These are phyloP conservation scores for Lordiphosa clarofinis DNA, from an alignment of 1,140 invertebrate species.

Conservation along the genomic window DNA sequence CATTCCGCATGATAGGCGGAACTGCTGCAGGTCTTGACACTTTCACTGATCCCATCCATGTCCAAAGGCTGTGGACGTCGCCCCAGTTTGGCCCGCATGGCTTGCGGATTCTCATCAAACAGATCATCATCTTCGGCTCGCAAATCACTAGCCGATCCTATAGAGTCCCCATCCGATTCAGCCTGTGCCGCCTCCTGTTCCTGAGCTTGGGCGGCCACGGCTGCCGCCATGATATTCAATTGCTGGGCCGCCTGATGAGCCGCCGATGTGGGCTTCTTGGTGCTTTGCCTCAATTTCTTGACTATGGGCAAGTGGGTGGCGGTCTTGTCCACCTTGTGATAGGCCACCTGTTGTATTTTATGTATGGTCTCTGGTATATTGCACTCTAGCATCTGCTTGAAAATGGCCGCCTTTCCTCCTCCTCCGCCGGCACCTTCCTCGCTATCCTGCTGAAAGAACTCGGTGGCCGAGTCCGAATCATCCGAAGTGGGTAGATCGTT, in stretches of 20 bases:
- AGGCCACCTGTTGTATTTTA: slow-evolving; percentile 79
- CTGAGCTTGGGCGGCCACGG: slow-evolving; percentile 60
- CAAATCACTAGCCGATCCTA: slow-evolving; percentile 87
- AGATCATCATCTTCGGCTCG: slow-evolving; percentile 83
- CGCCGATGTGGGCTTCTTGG: slow-evolving; percentile 73
- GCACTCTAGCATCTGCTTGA: slow-evolving; percentile 81
- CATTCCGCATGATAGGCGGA: slow-evolving; percentile 87
- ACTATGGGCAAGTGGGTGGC: slow-evolving; percentile 78
- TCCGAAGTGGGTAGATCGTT: slow-evolving; percentile 84
- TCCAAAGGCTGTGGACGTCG: slow-evolving; percentile 68
- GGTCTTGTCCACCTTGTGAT: slow-evolving; percentile 80
- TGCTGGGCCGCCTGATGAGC: slow-evolving; percentile 74
- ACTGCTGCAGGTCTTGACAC: slow-evolving; percentile 84
- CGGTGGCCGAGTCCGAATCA: slow-evolving; percentile 80
- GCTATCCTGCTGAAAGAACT: slow-evolving; percentile 68
- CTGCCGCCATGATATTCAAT: slow-evolving; percentile 63
- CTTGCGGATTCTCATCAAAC: slow-evolving; percentile 80
- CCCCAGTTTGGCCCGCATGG: slow-evolving; percentile 41
- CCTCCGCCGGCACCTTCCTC: slow-evolving; percentile 41
- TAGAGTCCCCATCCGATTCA: slow-evolving; percentile 83
- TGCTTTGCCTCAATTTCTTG: slow-evolving; percentile 77
- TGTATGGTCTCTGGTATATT: slow-evolving; percentile 80
- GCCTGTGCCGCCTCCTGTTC: slow-evolving; percentile 39
- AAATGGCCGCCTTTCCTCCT: slow-evolving; percentile 68
- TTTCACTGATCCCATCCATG: slow-evolving; percentile 85